Percentiles rank a stretch among this genome's conserved stretches.
phyloP scores from a whole-genome alignment of 2,888 invertebrate genomes.

The Cephus sareptanus region DNA sequence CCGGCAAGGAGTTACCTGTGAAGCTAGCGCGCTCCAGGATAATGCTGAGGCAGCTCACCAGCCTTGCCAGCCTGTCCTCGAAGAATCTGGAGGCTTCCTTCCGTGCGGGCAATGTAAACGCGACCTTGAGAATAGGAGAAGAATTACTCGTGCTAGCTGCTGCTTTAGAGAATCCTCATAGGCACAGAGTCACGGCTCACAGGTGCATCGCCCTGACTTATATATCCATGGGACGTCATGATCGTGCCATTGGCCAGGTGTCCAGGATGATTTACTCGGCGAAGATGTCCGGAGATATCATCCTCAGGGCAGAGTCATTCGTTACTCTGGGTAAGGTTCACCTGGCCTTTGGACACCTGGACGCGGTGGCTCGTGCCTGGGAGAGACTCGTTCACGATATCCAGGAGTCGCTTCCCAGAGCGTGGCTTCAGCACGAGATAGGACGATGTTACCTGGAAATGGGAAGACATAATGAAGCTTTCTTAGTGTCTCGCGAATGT shows the following conservation, averaged over 20 bases:
- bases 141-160: slow-evolving; percentile 39
- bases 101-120: slow-evolving; percentile 34
- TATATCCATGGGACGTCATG: slow-evolving; percentile 46
- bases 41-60: slow-evolving; percentile 34
- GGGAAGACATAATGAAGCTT: slow-evolving; percentile 33
- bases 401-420: slow-evolving; percentile 32
- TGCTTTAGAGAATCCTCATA: slow-evolving; percentile 30
- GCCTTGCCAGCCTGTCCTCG: slow-evolving; percentile 29
- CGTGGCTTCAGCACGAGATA: slow-evolving; percentile 48
- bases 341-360: slow-evolving; percentile 49
- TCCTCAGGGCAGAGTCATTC: slow-evolving; percentile 37
- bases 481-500: slow-evolving; percentile 39
- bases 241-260: slow-evolving; percentile 45
- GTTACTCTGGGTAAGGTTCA: slow-evolving; percentile 54
- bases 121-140: slow-evolving; percentile 35
- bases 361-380: slow-evolving; percentile 50
- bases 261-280: slow-evolving; percentile 45
- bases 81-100: slow-evolving; percentile 38
- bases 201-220: slow-evolving; percentile 49
- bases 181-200: slow-evolving; percentile 39
- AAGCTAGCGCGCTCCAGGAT: background rate
- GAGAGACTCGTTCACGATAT: slow-evolving; percentile 36
- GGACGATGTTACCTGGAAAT: slow-evolving; percentile 53
- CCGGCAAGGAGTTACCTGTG: background rate
- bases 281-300: slow-evolving; percentile 31